These are phyloP conservation scores for Lophochroa leadbeateri DNA, from an alignment of 2,113 vertebrate genomes.

Conservation along the genomic window DNA sequence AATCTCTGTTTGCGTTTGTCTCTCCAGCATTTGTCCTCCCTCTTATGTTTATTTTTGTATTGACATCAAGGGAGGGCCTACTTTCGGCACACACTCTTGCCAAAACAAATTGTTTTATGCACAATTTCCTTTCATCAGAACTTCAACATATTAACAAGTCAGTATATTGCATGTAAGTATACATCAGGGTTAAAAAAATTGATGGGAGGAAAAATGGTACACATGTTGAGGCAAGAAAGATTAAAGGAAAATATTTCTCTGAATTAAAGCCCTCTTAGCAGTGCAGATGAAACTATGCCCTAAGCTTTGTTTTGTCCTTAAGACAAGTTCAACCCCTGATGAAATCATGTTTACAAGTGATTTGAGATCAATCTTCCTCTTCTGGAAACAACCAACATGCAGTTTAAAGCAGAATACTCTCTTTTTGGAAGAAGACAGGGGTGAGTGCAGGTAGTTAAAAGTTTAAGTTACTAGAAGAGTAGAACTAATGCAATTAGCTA, in stretches of 20 bases:
- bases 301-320: not conserved
- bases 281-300: not conserved
- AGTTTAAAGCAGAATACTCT: not conserved
- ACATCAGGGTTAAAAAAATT: conserved; percentile 36
- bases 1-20: conserved; percentile 71
- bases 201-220: conserved; percentile 37
- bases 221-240: conserved; percentile 48
- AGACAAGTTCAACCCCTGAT: conserved; percentile 3
- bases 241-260: not conserved
- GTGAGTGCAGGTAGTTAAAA: not conserved
- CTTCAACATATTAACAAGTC: conserved; percentile 58
- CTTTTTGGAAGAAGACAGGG: not conserved
- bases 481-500: not conserved
- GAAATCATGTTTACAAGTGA: conserved; percentile 27
- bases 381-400: not conserved
- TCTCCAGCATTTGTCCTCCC: conserved; percentile 63
- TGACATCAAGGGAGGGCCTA: conserved; percentile 74
- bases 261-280: conserved; percentile 7
- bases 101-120: conserved; percentile 73
- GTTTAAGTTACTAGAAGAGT: not conserved
- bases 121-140: conserved; percentile 74
- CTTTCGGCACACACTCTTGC: conserved; percentile 63
- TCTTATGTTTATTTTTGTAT: conserved; percentile 73
- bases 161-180: conserved; percentile 34
- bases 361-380: not conserved